Evolutionary conservation across 1,140 invertebrate species (phyloP).

Genomic region (Harlomillsia oculata): DNA sequence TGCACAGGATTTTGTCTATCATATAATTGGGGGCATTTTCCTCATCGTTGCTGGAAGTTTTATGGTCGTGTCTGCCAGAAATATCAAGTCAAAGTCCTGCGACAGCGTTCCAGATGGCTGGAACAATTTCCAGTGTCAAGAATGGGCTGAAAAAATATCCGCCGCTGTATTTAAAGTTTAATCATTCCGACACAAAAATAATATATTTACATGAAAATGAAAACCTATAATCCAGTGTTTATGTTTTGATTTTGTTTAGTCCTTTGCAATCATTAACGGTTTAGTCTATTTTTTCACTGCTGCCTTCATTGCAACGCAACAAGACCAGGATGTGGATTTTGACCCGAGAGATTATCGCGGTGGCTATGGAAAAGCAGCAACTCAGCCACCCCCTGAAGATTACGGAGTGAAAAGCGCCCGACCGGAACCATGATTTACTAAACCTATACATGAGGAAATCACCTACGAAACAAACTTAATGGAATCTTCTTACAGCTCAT

Average conservation of each 20-base stretch:
- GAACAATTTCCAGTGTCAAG: neutral
- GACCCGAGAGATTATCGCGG: too few relatives aligned
- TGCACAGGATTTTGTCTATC: constrained; percentile 17
- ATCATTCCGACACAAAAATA: too few relatives aligned
- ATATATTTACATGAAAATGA: too few relatives aligned
- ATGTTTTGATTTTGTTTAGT: neutral
- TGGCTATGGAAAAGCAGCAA: too few relatives aligned
- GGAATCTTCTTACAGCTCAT: too few relatives aligned
- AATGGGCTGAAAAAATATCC: neutral
- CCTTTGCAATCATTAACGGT: constrained; percentile 9
- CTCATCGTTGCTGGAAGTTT: constrained; percentile 9
- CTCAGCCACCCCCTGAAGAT: too few relatives aligned
- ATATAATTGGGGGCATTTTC: constrained; percentile 11
- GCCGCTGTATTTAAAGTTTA: constrained; percentile 1
- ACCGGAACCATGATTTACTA: too few relatives aligned
- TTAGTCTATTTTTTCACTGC: constrained; percentile 12
- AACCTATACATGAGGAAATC: too few relatives aligned
- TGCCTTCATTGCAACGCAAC: neutral
- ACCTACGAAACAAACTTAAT: too few relatives aligned
- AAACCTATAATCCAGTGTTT: neutral
- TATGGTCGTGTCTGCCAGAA: constrained; percentile 9
- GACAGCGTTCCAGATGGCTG: neutral
- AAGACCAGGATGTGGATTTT: neutral
- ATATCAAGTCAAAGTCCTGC: neutral
- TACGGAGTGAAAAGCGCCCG: too few relatives aligned